phyloP scores from a whole-genome alignment of 2,797 vertebrate genomes.

The Pseudochaenichthys georgianus region DNA sequence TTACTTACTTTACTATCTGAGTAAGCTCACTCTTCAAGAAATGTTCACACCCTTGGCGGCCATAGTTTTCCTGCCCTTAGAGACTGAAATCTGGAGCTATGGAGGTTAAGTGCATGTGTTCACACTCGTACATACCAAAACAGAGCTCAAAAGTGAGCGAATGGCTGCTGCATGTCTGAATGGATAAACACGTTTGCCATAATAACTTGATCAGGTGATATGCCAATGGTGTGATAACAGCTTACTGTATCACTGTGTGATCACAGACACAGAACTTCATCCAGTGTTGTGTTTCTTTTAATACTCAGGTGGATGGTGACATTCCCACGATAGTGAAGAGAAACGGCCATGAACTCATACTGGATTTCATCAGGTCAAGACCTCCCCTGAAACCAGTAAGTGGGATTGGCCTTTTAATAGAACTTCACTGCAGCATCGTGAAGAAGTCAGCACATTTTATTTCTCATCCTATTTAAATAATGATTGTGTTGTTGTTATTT shows the following conservation, averaged over 20 bases:
- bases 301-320: constrained; percentile 90
- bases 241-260: background rate
- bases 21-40: too few species aligned
- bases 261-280: background rate
- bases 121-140: background rate
- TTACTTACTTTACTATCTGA: too few species aligned
- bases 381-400: constrained; percentile 95
- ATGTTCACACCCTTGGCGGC: too few species aligned
- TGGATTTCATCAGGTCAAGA: constrained; percentile 96
- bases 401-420: background rate
- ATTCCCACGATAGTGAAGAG: constrained; percentile 93
- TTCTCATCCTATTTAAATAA: background rate
- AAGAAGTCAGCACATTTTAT: background rate
- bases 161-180: background rate
- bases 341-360: constrained; percentile 93
- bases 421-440: background rate
- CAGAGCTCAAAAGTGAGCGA: too few species aligned
- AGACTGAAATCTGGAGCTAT: too few species aligned
- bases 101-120: too few species aligned
- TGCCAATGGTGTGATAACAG: background rate
- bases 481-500: background rate
- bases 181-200: background rate
- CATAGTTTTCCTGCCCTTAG: too few species aligned
- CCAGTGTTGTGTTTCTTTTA: background rate
- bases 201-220: background rate